These are phyloP conservation scores for Empis stercorea DNA, from an alignment of 2,888 invertebrate genomes.

Conservation along the genomic window DNA sequence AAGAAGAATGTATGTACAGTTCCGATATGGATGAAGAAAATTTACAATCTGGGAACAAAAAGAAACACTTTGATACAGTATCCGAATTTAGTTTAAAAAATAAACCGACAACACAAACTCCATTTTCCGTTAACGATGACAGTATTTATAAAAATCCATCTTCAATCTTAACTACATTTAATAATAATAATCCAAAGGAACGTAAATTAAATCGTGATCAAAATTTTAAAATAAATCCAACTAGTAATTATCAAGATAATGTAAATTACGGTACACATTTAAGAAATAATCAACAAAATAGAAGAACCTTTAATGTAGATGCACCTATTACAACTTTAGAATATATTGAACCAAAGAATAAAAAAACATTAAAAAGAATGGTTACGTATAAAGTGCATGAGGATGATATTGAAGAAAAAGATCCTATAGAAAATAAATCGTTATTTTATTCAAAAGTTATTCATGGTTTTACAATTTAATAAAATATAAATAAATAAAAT, in stretches of 20 bases:
- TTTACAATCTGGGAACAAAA: background rate
- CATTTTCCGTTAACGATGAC: background rate
- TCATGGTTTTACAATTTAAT: background rate
- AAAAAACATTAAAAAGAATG: background rate
- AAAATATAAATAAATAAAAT: too few relatives aligned
- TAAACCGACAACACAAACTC: too few relatives aligned
- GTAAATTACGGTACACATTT: too few relatives aligned
- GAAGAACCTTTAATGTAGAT: background rate
- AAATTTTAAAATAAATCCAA: background rate
- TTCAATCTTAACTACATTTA: background rate
- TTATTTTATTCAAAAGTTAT: constrained; percentile 1
- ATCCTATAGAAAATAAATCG: background rate
- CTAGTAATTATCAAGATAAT: background rate
- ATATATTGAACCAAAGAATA: background rate
- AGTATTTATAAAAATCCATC: background rate
- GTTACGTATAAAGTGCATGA: background rate
- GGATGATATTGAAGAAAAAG: background rate
- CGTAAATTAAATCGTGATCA: background rate
- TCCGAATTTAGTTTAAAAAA: too few relatives aligned
- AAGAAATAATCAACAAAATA: background rate
- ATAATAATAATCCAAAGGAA: background rate
- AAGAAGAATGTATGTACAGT: constrained; percentile 69
- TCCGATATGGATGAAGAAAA: constrained; percentile 40
- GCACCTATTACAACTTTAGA: background rate
- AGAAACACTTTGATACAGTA: background rate